These are phyloP conservation scores for Falco cherrug DNA, from an alignment of 2,797 vertebrate species.

Conservation along the genomic window DNA sequence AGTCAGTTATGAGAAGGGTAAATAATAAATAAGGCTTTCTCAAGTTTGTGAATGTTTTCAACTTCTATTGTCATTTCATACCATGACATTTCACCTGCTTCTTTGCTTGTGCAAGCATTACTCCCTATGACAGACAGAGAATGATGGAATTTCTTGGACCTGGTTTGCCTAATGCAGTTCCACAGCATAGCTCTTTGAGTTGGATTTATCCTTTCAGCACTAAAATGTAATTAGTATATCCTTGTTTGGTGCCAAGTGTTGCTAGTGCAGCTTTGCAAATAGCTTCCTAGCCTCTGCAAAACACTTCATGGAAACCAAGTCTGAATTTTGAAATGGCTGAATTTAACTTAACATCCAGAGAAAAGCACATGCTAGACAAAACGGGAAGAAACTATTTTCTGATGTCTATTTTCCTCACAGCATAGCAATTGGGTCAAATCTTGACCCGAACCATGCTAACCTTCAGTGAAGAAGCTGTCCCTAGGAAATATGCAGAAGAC, in stretches of 20 bases:
- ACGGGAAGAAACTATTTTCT: not conserved
- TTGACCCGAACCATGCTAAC: not conserved
- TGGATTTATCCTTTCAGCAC: not conserved
- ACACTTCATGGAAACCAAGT: not conserved
- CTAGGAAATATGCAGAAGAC: not conserved
- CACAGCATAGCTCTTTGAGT: not conserved
- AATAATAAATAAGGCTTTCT: not conserved
- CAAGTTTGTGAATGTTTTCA: not conserved
- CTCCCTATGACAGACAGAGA: not conserved
- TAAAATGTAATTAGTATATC: not conserved
- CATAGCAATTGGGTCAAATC: not conserved
- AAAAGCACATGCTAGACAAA: not conserved
- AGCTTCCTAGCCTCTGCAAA: not conserved
- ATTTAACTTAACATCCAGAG: not conserved
- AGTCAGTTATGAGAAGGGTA: not conserved
- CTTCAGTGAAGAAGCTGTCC: not conserved
- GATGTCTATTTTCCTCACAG: not conserved
- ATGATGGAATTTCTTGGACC: not conserved
- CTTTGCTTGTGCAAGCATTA: not conserved
- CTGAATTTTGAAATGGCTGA: not conserved
- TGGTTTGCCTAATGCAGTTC: not conserved
- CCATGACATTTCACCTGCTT: not conserved
- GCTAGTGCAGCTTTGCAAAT: not conserved
- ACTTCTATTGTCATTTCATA: not conserved
- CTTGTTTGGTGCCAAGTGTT: not conserved